Evolutionary conservation across 1,140 invertebrate genomes (phyloP).

Genomic region (Drosophila arawakana): DNA sequence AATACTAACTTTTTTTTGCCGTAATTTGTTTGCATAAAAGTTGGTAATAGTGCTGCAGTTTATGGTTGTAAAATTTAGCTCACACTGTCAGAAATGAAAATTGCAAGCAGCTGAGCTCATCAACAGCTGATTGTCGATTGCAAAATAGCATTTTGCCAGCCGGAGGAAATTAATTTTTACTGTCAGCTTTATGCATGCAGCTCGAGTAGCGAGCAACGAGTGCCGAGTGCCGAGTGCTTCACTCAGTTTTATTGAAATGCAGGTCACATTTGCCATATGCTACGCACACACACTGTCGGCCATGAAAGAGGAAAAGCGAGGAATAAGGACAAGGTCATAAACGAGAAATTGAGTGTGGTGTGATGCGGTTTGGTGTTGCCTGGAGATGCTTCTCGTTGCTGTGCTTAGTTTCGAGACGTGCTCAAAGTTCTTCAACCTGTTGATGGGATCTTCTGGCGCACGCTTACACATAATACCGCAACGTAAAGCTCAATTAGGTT

Average conservation of each 20-base stretch:
- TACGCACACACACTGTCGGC: conserved; percentile 51
- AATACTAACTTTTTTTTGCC: too few relatives aligned
- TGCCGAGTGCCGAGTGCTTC: conserved; percentile 31
- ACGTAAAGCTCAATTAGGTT: conserved; percentile 50
- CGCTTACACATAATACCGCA: conserved; percentile 11
- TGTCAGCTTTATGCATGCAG: conserved; percentile 18
- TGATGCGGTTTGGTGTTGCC: not conserved
- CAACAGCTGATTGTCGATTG: conserved; percentile 27
- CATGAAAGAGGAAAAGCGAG: conserved; percentile 10
- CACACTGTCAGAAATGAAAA: too few relatives aligned
- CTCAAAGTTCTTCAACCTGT: conserved; percentile 51
- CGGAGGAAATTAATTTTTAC: conserved; percentile 48
- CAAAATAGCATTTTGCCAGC: conserved; percentile 19
- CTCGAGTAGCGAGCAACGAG: conserved; percentile 27
- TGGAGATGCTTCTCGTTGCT: not conserved
- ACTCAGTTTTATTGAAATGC: conserved; percentile 67
- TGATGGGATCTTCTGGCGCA: conserved; percentile 48
- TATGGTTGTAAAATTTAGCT: too few relatives aligned
- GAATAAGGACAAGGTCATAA: conserved; percentile 22
- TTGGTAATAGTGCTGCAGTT: too few relatives aligned
- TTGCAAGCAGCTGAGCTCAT: conserved; percentile 13
- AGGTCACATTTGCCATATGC: conserved; percentile 69
- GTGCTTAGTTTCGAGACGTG: conserved; percentile 32
- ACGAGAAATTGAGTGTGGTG: conserved; percentile 3
- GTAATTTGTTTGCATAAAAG: too few relatives aligned